phyloP scores from a whole-genome alignment of 2,113 vertebrate species.

The Entomyzon cyanotis region DNA sequence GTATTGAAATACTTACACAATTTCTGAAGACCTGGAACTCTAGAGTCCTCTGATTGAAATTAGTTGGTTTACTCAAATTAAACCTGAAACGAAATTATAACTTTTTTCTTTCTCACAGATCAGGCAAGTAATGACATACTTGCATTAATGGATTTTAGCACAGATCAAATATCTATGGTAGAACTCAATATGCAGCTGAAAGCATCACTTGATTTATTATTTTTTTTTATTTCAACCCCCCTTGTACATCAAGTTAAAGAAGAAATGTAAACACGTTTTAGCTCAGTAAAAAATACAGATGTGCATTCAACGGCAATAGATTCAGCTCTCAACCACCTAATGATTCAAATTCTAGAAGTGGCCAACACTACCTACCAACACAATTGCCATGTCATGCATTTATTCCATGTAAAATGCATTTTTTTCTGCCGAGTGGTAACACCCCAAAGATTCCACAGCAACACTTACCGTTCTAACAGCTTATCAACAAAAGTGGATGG shows the following conservation, averaged over 20 bases:
- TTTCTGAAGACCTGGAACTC: conserved; percentile 95
- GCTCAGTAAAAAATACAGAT: neutral
- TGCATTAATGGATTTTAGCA: neutral
- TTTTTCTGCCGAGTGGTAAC: neutral
- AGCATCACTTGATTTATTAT: neutral
- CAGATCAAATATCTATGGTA: neutral
- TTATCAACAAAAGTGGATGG: conserved; percentile 87
- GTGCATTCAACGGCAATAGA: neutral
- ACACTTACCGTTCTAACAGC: conserved; percentile 84
- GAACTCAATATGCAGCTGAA: neutral
- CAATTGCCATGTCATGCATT: neutral
- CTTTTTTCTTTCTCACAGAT: neutral
- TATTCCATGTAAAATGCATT: neutral
- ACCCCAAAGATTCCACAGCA: neutral
- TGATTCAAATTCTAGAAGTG: neutral
- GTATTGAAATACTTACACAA: conserved; percentile 79
- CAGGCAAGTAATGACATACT: neutral
- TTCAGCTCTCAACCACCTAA: neutral
- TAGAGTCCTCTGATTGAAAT: conserved; percentile 86
- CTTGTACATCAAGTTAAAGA: neutral
- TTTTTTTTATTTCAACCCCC: neutral
- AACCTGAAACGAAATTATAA: conserved; percentile 77
- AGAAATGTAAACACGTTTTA: neutral
- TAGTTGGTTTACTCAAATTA: conserved; percentile 84
- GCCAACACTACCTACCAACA: neutral